Conservation (phyloP, 2,797 vertebrate genomes). For the Fringilla coelebs region DNA sequence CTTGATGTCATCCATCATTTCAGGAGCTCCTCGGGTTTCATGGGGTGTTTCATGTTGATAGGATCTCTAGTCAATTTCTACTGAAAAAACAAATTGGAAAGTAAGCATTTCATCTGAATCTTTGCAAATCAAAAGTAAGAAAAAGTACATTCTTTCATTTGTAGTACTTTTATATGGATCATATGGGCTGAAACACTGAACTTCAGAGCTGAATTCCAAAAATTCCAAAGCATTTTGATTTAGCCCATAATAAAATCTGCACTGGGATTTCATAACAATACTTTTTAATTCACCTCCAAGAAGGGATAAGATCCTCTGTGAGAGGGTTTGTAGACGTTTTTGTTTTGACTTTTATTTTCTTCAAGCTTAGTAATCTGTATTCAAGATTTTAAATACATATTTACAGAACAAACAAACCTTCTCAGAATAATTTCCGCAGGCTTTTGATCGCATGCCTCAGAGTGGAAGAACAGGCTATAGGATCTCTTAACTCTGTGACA, state of each 20-base stretch:
- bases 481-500: slow-evolving; percentile 18
- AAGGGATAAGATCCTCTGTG: background rate
- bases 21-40: background rate
- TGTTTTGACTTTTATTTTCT: background rate
- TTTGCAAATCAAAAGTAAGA: slow-evolving; percentile 45
- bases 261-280: slow-evolving; percentile 14
- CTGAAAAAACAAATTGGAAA: slow-evolving; percentile 4
- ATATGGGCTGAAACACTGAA: background rate
- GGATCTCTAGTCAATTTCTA: slow-evolving; percentile 18
- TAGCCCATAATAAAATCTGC: slow-evolving; percentile 2
- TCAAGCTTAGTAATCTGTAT: background rate
- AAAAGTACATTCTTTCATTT: slow-evolving; percentile 23
- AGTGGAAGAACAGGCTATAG: slow-evolving; percentile 11
- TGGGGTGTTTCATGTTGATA: background rate
- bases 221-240: slow-evolving; percentile 13
- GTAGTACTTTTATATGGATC: background rate
- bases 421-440: background rate
- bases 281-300: slow-evolving; percentile 4
- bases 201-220: slow-evolving; percentile 33
- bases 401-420: slow-evolving; percentile 7
- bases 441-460: background rate
- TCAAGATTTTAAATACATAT: background rate
- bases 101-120: slow-evolving; percentile 24
- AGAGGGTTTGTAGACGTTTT: background rate
- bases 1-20: background rate